These are phyloP conservation scores for Heliconius hewitsoni DNA, from an alignment of 1,140 invertebrate genomes.

Conservation along the genomic window DNA sequence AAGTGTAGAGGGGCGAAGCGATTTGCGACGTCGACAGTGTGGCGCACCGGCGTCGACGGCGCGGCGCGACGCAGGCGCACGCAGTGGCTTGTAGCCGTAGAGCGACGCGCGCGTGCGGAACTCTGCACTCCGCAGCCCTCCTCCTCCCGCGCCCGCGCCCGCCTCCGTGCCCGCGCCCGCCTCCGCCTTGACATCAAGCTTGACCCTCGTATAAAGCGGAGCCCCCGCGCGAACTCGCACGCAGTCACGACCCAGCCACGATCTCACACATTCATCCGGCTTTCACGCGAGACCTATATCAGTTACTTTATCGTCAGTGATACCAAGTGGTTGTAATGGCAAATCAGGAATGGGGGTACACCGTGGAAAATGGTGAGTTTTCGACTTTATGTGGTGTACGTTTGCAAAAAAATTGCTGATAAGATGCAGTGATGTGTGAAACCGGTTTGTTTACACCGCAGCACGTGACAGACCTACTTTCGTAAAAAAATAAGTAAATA, in stretches of 20 bases:
- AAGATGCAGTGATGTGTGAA: slow-evolving; percentile 46
- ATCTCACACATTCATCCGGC: slow-evolving; percentile 62
- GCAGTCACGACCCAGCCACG: slow-evolving; percentile 67
- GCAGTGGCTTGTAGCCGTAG: slow-evolving; percentile 25
- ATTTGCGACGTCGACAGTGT: slow-evolving; percentile 33
- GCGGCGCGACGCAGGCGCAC: slow-evolving; percentile 29
- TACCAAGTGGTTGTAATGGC: slow-evolving; percentile 56
- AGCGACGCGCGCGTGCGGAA: slow-evolving; percentile 23
- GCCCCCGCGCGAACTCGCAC: slow-evolving; percentile 64
- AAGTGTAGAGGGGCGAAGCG: slow-evolving; percentile 67
- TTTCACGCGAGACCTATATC: slow-evolving; percentile 51
- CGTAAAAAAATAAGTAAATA: slow-evolving; percentile 26
- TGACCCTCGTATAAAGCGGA: slow-evolving; percentile 61
- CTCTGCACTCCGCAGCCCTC: slow-evolving; percentile 42
- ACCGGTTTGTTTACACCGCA: slow-evolving; percentile 77
- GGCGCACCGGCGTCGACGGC: slow-evolving; percentile 46
- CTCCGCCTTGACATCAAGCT: slow-evolving; percentile 48
- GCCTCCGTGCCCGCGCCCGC: slow-evolving; percentile 44
- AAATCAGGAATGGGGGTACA: slow-evolving; percentile 78
- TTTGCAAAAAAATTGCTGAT: slow-evolving; percentile 30
- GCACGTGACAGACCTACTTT: slow-evolving; percentile 62
- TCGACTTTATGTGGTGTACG: slow-evolving; percentile 34
- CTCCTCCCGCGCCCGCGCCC: slow-evolving; percentile 45
- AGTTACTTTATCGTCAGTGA: slow-evolving; percentile 49
- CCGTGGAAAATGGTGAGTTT: slow-evolving; percentile 77